Conservation (phyloP, 2,797 vertebrate genomes). For the Lycodopsis pacificus region DNA sequence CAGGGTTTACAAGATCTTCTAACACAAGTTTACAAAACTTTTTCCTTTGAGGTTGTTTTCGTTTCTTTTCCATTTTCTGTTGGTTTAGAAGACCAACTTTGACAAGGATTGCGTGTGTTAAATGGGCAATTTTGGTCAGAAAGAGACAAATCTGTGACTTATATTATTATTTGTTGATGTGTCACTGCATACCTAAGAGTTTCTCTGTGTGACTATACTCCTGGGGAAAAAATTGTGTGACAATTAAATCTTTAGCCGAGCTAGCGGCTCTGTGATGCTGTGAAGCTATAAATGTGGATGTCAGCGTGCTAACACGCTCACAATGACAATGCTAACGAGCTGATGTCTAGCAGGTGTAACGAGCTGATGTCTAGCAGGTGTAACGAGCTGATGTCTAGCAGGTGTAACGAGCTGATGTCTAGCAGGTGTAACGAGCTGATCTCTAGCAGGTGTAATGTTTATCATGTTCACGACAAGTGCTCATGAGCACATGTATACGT, state of each 20-base stretch:
- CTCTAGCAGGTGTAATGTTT: neutral
- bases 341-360: neutral
- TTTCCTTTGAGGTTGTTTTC: neutral
- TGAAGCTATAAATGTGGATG: neutral
- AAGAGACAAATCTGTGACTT: neutral
- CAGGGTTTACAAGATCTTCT: neutral
- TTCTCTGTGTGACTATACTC: neutral
- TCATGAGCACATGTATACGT: neutral
- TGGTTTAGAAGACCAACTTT: neutral
- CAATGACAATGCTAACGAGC: neutral
- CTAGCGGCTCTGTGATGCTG: neutral
- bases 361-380: neutral
- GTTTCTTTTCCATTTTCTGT: neutral
- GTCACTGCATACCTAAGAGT: slow-evolving; percentile 2
- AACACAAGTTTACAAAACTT: neutral
- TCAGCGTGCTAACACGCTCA: neutral
- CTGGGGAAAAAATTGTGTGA: too few species aligned
- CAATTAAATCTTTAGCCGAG: neutral
- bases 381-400: neutral
- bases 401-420: neutral
- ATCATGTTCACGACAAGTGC: neutral
- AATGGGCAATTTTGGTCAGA: neutral
- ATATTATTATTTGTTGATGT: neutral
- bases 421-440: neutral
- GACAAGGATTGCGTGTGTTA: neutral